Evolutionary conservation across 2,888 invertebrate species (phyloP).

Genomic region (Chymomyza procnemis): DNA sequence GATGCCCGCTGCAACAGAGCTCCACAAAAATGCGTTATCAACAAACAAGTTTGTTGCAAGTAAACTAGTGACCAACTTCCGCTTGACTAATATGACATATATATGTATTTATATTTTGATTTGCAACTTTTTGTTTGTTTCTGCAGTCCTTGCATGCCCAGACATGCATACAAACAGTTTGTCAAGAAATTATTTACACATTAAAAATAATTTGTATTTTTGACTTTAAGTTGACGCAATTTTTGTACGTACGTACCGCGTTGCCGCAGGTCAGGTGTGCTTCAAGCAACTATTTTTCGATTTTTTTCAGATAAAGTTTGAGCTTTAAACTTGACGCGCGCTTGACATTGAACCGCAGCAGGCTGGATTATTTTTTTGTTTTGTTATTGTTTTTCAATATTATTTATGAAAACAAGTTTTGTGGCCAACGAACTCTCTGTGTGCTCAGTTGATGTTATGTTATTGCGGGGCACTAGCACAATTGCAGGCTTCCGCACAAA

Average conservation of each 20-base stretch:
- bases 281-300: neutral
- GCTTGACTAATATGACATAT: constrained; percentile 38
- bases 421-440: constrained; percentile 48
- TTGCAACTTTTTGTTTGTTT: neutral
- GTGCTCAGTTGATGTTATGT: neutral
- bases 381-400: constrained; percentile 1
- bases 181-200: too few species aligned
- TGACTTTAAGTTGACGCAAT: constrained; percentile 3
- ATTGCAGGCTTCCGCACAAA: constrained; percentile 57
- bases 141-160: neutral
- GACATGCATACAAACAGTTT: too few species aligned
- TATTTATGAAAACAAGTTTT: constrained; percentile 45
- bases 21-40: constrained; percentile 13
- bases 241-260: constrained; percentile 11
- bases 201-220: too few species aligned
- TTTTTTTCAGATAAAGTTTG: constrained; percentile 39
- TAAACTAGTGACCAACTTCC: constrained; percentile 42
- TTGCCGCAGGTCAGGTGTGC: constrained; percentile 62
- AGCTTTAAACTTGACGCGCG: constrained; percentile 12
- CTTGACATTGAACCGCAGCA: constrained; percentile 65
- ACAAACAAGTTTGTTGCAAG: constrained; percentile 34
- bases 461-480: constrained; percentile 32
- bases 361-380: constrained; percentile 43
- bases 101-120: constrained; percentile 9
- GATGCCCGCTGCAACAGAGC: neutral